Evolutionary conservation across 2,113 vertebrate species (phyloP), one percentile per base, ranked within the genome.

Genomic region (Gambusia holbrooki): DNA sequence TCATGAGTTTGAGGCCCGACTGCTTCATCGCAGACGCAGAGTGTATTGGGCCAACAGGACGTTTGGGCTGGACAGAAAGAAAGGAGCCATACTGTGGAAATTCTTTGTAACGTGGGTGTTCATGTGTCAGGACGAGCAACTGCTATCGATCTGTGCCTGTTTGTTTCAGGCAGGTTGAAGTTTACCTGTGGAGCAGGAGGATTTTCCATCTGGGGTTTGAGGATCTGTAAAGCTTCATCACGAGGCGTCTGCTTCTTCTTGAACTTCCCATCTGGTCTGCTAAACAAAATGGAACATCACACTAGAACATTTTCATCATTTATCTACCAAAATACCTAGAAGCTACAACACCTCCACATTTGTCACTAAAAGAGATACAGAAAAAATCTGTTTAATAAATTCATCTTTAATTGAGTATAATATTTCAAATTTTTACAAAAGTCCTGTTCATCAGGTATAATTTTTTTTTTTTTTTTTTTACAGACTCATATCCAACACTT

Each of bases 151-250:
- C 25, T 45, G 45, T 28, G 14, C 60, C 28, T 33, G 62, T 29
- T 69, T 33, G 30, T 32, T 73, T 30, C 28, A 68, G 30, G 27
- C 60, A 32, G 71, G 62, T 27, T 42, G 71, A 74, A 72, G 30
- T 63, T 70, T 67, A 95, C 94, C 89, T 93, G 90, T 64, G 89
- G 89, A 82, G 66, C 82, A 74, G 75, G 91, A 33, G 90, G 94
- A 79, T 9, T 78, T n/a, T 95, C 92, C 94, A 97, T 96, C 91
- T 97, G 97, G 1, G 95, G 94, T 89, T 95, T 97, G 67, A 99
- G 92, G 90, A 99, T 97, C 84, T 94, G 94, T 85, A 99, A 82
- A 79, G 98, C 98, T 89, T 99, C 97, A 76, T 98, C 97, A 0
- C 96, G 98, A 75, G 98, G 94, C 28, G 96, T 96, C 63, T 92